Evolutionary conservation across 2,888 invertebrate species (phyloP), one percentile per base, ranked within the genome.

Genomic region (Tipula lateralis): DNA sequence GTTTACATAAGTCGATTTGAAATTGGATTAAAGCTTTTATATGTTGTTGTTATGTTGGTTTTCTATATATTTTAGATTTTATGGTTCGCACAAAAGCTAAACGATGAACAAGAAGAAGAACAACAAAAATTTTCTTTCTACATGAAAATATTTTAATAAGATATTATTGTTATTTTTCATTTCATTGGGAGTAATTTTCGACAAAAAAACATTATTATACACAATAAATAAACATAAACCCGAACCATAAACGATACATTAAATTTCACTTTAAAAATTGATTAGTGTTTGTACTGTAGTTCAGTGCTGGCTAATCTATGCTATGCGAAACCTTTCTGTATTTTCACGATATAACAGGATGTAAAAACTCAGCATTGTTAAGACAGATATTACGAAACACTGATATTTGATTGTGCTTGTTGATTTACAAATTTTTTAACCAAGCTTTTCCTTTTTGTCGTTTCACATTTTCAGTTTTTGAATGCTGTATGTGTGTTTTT

Each of bases 251-350:
- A 66, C 66, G 24, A 24, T 66, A 66, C 66, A 66, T 66, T 19
- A 66, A 66, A 66, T 66, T 66, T 66, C 66, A 66, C 24, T 66
- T 66, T 66, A 66, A 66, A 66, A 66, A 66, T 66, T 66, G 66
- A 66, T 66, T 66, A 24, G 4, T 24, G 12, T 66, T 66, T 19
- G 19, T 19, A 66, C 66, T 66, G 66, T 9, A 19, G 66, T 12
- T 6, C 66, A 66, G 66, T 9, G 66, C 7, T 66, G 0, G 0
- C 9, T 24, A 66, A 66, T 0, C 1, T 12, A 19, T 24, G 24
- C 1, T 1, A 19, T 24, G 66, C 66, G 66, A 4, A 24, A 24
- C 24, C 1, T 39, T n/a, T 0, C 13, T 7, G n/a, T 13, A 39
- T 39, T 44, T 44, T 44, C 5, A 44, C 44, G 16, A 16, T 16